Percentiles rank a stretch among this genome's conserved stretches.
Conservation (phyloP, 2,888 invertebrate species). For the Ophion ellenae region DNA sequence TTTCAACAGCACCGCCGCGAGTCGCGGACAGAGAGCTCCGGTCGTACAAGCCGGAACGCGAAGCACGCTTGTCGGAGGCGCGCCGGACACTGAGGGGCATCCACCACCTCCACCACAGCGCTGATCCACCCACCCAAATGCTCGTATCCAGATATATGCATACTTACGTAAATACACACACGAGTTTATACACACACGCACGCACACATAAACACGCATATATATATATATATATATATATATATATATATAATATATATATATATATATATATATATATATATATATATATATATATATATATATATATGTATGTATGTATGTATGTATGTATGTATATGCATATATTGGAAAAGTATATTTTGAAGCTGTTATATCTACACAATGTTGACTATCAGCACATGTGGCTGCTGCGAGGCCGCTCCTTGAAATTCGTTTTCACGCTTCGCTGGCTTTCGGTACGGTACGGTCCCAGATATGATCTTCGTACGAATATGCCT, state of each 20-base stretch:
- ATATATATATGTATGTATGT: background rate
- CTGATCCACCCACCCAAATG: slow-evolving; percentile 78
- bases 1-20: slow-evolving; percentile 59
- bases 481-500: background rate
- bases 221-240: too few relatives aligned
- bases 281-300: background rate
- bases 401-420: background rate
- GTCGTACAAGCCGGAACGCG: slow-evolving; percentile 71
- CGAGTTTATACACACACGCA: background rate
- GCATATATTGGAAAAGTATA: background rate
- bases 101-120: slow-evolving; percentile 79
- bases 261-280: background rate
- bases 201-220: background rate
- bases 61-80: slow-evolving; percentile 84
- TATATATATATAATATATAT: background rate
- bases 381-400: background rate
- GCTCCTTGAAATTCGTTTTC: slow-evolving; percentile 1
- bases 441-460: background rate
- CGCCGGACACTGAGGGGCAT: slow-evolving; percentile 84
- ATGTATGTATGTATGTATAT: background rate
- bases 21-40: slow-evolving; percentile 53
- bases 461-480: background rate
- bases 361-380: background rate
- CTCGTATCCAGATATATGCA: slow-evolving; percentile 74
- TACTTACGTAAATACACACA: slow-evolving; percentile 35